phyloP scores from a whole-genome alignment of 2,797 vertebrate genomes.

The Falco rusticolus region DNA sequence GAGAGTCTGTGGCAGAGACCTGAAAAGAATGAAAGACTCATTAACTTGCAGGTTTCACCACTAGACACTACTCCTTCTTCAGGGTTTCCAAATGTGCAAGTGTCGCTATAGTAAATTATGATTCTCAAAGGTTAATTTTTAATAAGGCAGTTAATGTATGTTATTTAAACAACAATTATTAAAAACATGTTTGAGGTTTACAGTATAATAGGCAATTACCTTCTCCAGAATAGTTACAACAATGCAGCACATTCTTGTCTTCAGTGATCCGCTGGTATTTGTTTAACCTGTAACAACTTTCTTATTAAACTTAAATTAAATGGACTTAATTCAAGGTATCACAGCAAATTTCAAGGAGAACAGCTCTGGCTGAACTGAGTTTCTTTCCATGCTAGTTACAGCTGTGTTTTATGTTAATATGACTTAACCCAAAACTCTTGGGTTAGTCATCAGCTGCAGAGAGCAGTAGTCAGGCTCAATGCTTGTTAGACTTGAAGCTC shows the following conservation, averaged over 20 bases:
- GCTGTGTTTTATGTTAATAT: background rate
- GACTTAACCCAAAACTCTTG: background rate
- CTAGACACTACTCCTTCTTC: background rate
- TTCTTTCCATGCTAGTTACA: background rate
- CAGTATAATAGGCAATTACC: constrained; percentile 67
- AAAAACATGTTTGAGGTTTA: constrained; percentile 52
- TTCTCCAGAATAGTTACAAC: constrained; percentile 48
- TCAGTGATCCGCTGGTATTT: constrained; percentile 13
- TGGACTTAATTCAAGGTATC: background rate
- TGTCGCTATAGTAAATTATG: background rate
- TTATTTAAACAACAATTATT: constrained; percentile 70
- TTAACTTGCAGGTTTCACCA: background rate
- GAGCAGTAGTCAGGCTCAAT: background rate
- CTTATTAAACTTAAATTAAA: constrained; percentile 5
- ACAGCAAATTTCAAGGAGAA: background rate
- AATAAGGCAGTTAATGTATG: constrained; percentile 48
- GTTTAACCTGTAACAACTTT: constrained; percentile 40
- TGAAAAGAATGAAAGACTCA: background rate
- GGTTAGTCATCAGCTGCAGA: background rate
- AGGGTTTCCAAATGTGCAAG: background rate
- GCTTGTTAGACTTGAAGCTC: background rate
- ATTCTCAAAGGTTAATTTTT: constrained; percentile 69
- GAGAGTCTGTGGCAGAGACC: background rate
- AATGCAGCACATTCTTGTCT: constrained; percentile 20
- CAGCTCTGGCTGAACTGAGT: background rate